Evolutionary conservation across 2,888 invertebrate species (phyloP).

Genomic region (Ochropacha duplaris): DNA sequence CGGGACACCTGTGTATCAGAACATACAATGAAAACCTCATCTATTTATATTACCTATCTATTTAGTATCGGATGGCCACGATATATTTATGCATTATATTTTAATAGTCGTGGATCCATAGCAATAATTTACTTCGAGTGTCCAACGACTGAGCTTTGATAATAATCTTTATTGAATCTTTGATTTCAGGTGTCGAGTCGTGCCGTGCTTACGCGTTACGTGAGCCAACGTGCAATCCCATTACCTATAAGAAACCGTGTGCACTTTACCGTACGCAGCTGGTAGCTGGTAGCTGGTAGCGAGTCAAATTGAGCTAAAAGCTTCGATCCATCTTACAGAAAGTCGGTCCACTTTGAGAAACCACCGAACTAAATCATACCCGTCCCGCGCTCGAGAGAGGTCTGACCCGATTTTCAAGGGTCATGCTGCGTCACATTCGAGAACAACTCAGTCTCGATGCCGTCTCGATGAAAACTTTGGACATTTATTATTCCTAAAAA

Average conservation of each 20-base stretch:
- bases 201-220: conserved; percentile 47
- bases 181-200: conserved; percentile 24
- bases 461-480: conserved; percentile 56
- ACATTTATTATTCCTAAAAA: conserved; percentile 63
- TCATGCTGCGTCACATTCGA: conserved; percentile 46
- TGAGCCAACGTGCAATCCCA: conserved; percentile 54
- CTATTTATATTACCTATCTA: not conserved
- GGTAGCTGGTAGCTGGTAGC: conserved; percentile 40
- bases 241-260: conserved; percentile 47
- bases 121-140: too few relatives aligned
- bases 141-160: too few relatives aligned
- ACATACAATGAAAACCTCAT: not conserved
- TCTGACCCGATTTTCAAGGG: conserved; percentile 67
- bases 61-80: not conserved
- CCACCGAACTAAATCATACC: conserved; percentile 67
- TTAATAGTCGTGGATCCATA: too few relatives aligned
- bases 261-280: conserved; percentile 64
- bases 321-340: conserved; percentile 73
- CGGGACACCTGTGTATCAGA: conserved; percentile 79
- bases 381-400: conserved; percentile 48
- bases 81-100: too few relatives aligned
- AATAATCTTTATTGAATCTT: conserved; percentile 7
- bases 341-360: conserved; percentile 72
- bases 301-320: conserved; percentile 75
- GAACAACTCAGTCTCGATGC: conserved; percentile 41